Conservation (phyloP, 2,888 invertebrate species). For the Penaeus monodon region DNA sequence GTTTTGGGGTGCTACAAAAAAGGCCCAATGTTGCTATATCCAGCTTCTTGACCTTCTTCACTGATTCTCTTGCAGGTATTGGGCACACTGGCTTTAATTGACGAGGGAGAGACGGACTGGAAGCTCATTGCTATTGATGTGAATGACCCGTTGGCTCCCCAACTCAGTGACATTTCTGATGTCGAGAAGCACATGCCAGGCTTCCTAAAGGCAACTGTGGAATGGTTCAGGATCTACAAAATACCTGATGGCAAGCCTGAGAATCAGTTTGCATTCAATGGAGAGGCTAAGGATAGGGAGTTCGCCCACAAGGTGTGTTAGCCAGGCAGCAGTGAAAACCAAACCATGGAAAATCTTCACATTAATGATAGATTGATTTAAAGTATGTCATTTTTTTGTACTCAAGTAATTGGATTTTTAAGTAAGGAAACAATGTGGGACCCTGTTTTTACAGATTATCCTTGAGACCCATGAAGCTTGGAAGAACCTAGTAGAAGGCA, state of each 20-base stretch:
- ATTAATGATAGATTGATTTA: not conserved
- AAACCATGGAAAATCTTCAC: not conserved
- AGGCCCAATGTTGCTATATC: no score
- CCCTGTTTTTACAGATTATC: conserved; percentile 69
- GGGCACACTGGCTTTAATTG: conserved; percentile 93
- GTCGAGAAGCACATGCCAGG: conserved; percentile 95
- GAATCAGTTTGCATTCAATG: conserved; percentile 93
- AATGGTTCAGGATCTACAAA: conserved; percentile 99
- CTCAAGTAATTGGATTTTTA: not conserved
- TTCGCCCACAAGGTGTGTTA: conserved; percentile 82
- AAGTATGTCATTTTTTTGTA: not conserved
- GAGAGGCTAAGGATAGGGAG: conserved; percentile 88
- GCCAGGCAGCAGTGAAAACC: not conserved
- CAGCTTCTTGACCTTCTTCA: no score
- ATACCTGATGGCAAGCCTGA: conserved; percentile 89
- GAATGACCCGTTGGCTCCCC: conserved; percentile 87
- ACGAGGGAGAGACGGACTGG: conserved; percentile 99
- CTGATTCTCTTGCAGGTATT: conserved; percentile 71
- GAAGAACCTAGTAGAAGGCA: conserved; percentile 78
- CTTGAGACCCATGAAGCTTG: conserved; percentile 85
- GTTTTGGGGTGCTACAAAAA: no score
- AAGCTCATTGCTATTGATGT: conserved; percentile 94
- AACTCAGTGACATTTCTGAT: conserved; percentile 78
- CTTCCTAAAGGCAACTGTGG: conserved; percentile 92
- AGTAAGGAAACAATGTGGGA: not conserved